Base-by-base conservation (phyloP, 1,140 invertebrate genomes). In the Liolophura sinensis region DNA sequence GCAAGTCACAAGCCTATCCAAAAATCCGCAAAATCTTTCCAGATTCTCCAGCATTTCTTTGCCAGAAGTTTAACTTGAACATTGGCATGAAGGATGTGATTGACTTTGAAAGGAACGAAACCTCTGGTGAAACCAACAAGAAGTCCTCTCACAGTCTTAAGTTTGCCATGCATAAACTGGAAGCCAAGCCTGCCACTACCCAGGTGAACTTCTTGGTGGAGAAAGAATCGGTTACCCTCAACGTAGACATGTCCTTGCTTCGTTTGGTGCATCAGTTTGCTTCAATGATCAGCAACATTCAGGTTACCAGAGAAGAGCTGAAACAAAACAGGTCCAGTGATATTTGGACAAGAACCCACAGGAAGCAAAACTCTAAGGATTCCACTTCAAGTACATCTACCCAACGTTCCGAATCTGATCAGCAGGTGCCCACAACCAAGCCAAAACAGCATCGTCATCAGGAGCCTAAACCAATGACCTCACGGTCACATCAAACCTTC, bases 241-340 rank as follows among this genome's bases (percentile, higher is more conserved):
- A 91, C 87, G 91, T 95, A 11, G 98, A 98, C 80, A 97, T 98
- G 95, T 95, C 96, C 0, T 84, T 99, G 49, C 83, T 99, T 25
- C 86, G 96, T 63, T 87, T 99, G 25, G 86, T 98, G 50, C 95
- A 98, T 87, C 96, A 99, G 86, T 96, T 99, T 71, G 93, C 92
- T 71, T 96, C 95, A 69, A 97, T 98, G 94, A 96, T 97, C 85
- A 93, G 96, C 83, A 98, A 97, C 85, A 94, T 97, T 6, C 94
- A 95, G 78, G 93, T 96, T 78, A 97, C 95, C 1, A 92, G 95
- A 80, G 91, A 92, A 75, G 94, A 96, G 74, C 86, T 98, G 58
- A 83, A 86, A 67, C 84, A 88, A 65, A 76, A 74, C 56, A 73
- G 77, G 27, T 58, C 65, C 5, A 47, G 31, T 16, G 68, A 73